Evolutionary conservation across 2,113 vertebrate species (phyloP), one percentile per base, ranked within the genome.

Genomic region (Brachionichthys hirsutus): DNA sequence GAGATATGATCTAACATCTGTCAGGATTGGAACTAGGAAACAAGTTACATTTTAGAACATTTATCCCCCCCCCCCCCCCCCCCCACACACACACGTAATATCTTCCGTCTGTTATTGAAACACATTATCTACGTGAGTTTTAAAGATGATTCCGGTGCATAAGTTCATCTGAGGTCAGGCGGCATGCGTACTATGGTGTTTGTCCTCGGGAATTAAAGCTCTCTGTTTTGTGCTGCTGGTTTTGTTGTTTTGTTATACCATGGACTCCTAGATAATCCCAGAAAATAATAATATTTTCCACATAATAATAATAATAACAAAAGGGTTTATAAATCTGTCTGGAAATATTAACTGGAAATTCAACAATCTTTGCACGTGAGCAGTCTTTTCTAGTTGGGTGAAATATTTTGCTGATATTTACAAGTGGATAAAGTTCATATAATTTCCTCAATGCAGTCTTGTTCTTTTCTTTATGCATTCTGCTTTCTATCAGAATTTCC

Each of bases 81-180:
- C n/a, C n/a, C n/a, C n/a, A n/a, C n/a, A n/a, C n/a, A n/a, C n/a
- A 22, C 8, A 54, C 40, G 48, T 48, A 11, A 16, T 9, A 50
- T 59, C 30, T 38, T 36, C 7, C 38, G 34, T 54, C 41, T 44
- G 60, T 22, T 15, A 20, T 54, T 30, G 35, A 40, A 50, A 51
- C 16, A 7, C 36, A 10, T 42, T 17, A 68, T 68, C 40, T 22
- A 11, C 20, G 59, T 49, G 19, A 30, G 63, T 17, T 62, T 8
- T 41, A 6, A 9, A 15, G 42, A 42, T n/a, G 45, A 35, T 35
- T 35, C 34, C 34, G 34, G 4, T 12, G 17, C 12, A 62, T 63
- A 43, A 11, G 69, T 73, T 80, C 58, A 55, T 15, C 57, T 50
- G 53, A 76, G 67, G 62, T 75, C 30, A 61, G 34, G 9, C 9